Base-by-base conservation (phyloP, 2,888 invertebrate genomes). In the Mimachlamys varia region DNA sequence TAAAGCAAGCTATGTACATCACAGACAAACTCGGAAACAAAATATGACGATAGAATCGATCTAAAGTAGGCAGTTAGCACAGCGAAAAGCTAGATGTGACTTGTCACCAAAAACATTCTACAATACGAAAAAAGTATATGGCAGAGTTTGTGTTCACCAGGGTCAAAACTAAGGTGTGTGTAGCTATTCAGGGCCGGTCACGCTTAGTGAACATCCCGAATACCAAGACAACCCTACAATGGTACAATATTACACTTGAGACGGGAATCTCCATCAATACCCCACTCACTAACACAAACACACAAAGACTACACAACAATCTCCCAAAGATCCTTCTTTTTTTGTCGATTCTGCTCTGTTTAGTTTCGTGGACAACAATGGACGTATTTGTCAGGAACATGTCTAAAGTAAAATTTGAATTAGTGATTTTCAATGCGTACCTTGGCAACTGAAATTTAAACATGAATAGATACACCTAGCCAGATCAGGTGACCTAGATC, bases 321-420 rank as follows among this genome's bases (percentile, higher is more conserved):
- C 62, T 76, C 27, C 27, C 27, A 76, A 76, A 27, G 62, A 76
- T 27, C 7, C 27, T 44, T 33, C 76, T 76, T 58, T 27, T 76
- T 76, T 76, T 27, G 33, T 33, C 0, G 13, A 33, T 76, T 76
- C 76, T 76, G 76, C 76, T 76, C 76, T 76, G 76, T 76, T 76
- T 76, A 33, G 76, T 76, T 76, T 33, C 76, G 33, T 76, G 13
- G 33, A 33, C 76, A 76, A 76, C 76, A 76, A 76, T 76, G 76
- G 76, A 76, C 33, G 27, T 76, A 76, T 76, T 76, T 76, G 76
- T 76, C 76, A 76, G 19, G 76, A 27, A 33, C 76, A 76, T 76
- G 76, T 76, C 76, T 76, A 76, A 76, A 76, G 76, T 76, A 76
- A 76, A 76, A 76, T 76, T 76, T 76, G 76, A 76, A 76, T 27